These are phyloP conservation scores for Malacoraja senta DNA, from an alignment of 2,797 vertebrate species.

Conservation along the genomic window DNA sequence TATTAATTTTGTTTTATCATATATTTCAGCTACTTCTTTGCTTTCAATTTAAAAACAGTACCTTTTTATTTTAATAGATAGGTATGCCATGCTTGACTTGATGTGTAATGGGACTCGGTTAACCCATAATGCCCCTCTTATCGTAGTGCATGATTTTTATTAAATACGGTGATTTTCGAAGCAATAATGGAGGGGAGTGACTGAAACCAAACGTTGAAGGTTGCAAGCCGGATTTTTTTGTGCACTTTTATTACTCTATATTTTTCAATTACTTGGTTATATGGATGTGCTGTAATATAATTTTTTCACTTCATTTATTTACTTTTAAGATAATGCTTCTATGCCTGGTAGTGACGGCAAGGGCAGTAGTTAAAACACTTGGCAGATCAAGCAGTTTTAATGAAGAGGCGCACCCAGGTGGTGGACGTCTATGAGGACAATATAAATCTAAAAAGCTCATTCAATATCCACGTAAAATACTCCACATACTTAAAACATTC, in stretches of 20 bases:
- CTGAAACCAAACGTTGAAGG: not conserved
- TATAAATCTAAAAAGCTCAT: too few species aligned
- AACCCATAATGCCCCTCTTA: not conserved
- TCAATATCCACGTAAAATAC: not conserved
- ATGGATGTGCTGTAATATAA: not conserved
- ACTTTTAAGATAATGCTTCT: not conserved
- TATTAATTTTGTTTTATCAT: not conserved
- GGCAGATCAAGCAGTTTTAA: too few species aligned
- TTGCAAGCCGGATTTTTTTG: not conserved
- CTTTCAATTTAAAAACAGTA: not conserved
- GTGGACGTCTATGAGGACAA: too few species aligned
- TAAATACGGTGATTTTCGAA: not conserved
- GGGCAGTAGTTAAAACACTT: too few species aligned
- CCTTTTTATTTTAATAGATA: conserved; percentile 10
- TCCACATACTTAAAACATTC: not conserved
- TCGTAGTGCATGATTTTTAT: not conserved
- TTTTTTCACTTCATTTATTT: not conserved
- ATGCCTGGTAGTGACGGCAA: not conserved
- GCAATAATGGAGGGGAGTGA: not conserved
- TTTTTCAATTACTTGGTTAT: not conserved
- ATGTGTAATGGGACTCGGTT: not conserved
- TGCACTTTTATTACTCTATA: not conserved
- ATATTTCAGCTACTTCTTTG: not conserved
- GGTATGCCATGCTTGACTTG: not conserved
- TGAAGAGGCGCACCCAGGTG: too few species aligned